phyloP scores from a whole-genome alignment of 2,797 vertebrate genomes.

The Columba guinea region DNA sequence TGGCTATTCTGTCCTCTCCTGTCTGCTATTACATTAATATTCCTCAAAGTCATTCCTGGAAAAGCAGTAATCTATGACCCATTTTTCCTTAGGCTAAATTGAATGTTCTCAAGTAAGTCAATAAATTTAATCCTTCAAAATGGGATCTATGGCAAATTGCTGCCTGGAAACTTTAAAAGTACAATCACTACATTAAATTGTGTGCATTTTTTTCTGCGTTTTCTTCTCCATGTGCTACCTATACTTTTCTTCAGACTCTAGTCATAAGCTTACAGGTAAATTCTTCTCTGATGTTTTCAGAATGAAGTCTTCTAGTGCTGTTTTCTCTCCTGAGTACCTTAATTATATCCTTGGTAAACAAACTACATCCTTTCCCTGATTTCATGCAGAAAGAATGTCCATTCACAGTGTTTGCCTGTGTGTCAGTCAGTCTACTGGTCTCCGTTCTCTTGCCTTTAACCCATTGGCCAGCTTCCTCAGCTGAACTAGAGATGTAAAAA shows the following conservation, averaged over 20 bases:
- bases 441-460: neutral
- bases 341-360: neutral
- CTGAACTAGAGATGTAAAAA: neutral
- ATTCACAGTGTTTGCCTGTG: neutral
- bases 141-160: neutral
- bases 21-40: neutral
- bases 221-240: neutral
- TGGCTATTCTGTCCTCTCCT: neutral
- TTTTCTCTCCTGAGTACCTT: neutral
- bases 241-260: neutral
- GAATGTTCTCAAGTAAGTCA: constrained; percentile 5
- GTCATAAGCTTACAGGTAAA: neutral
- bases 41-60: constrained; percentile 13
- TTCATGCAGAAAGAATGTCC: neutral
- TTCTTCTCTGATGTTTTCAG: neutral
- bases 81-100: constrained; percentile 23
- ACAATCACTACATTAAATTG: neutral
- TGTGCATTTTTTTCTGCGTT: neutral
- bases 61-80: neutral
- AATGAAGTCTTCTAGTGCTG: neutral
- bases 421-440: neutral
- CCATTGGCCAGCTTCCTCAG: neutral
- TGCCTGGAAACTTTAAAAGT: neutral
- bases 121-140: constrained; percentile 22
- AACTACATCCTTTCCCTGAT: neutral